A percentile compares a stretch with the other conserved stretches of the same genome.
These are phyloP conservation scores for Patella pellucida DNA, from an alignment of 2,888 invertebrate species.

Conservation along the genomic window DNA sequence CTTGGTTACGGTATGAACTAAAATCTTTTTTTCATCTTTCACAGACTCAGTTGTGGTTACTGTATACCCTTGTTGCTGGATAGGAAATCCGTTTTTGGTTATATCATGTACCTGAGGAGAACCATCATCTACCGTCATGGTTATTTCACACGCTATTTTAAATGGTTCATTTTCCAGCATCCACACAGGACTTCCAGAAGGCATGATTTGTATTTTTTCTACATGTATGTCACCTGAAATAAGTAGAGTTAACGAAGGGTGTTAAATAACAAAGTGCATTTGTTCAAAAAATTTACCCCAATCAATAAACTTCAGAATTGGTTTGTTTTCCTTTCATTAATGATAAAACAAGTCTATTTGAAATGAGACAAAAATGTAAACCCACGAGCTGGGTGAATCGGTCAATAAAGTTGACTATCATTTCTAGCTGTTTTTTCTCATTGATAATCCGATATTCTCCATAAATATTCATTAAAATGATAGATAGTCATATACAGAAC, in stretches of 20 bases:
- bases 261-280: too few relatives aligned
- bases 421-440: too few relatives aligned
- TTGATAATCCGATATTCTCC: too few relatives aligned
- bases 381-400: too few relatives aligned
- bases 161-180: constrained; percentile 6
- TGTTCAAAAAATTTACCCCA: too few relatives aligned
- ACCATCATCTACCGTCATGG: background rate
- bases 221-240: background rate
- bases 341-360: too few relatives aligned
- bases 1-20: constrained; percentile 1
- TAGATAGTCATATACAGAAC: too few relatives aligned
- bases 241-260: background rate
- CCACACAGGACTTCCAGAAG: background rate
- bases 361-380: too few relatives aligned
- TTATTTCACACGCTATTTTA: constrained; percentile 1
- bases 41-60: constrained; percentile 3
- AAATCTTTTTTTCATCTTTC: background rate
- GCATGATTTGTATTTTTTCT: constrained; percentile 1
- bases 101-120: background rate
- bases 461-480: too few relatives aligned
- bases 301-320: too few relatives aligned
- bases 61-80: background rate
- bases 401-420: too few relatives aligned
- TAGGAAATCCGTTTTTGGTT: background rate
- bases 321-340: too few relatives aligned